phyloP scores from a whole-genome alignment of 2,113 vertebrate genomes.

The Eretmochelys imbricata region DNA sequence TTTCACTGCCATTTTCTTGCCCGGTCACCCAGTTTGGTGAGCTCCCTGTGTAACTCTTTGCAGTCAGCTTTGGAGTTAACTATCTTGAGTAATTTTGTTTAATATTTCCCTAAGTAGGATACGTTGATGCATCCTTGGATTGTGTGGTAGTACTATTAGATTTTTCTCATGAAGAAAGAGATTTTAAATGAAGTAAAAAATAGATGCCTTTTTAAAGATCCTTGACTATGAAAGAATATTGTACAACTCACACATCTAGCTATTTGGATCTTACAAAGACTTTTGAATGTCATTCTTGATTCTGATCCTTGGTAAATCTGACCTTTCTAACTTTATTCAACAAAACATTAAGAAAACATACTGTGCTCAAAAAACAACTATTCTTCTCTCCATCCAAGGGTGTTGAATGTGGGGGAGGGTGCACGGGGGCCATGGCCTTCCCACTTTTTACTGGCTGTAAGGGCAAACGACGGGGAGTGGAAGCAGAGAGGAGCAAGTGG shows the following conservation, averaged over 20 bases:
- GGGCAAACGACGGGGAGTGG: fast-evolving
- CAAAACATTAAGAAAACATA: background rate
- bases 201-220: background rate
- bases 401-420: no score
- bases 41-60: background rate
- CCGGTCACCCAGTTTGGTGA: background rate
- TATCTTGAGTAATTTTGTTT: background rate
- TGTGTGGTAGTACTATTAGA: background rate
- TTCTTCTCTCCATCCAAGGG: background rate
- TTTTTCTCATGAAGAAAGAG: background rate
- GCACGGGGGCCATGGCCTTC: no score
- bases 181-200: background rate
- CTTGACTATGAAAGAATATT: background rate
- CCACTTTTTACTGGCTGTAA: no score
- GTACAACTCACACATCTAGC: background rate
- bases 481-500: no score
- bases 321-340: background rate
- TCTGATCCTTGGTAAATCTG: background rate
- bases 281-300: background rate
- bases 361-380: background rate
- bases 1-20: background rate
- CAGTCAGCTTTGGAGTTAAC: background rate
- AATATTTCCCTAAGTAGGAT: background rate
- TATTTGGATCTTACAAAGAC: background rate
- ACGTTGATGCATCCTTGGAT: background rate